Conservation (phyloP, 2,888 invertebrate species). For the Drosophila fungiperda region DNA sequence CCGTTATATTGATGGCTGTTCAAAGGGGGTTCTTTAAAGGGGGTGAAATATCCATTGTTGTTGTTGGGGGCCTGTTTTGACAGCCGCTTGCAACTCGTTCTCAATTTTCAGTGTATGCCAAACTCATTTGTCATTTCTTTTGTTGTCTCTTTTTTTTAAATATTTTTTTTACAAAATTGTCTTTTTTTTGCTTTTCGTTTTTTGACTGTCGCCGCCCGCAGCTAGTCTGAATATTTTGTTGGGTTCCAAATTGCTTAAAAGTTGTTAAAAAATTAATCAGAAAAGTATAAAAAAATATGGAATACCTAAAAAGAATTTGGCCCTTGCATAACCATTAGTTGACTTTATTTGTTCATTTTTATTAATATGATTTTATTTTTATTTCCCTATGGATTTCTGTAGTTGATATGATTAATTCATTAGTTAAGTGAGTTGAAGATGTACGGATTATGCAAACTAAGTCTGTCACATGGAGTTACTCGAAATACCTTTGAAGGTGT, state of each 20-base stretch:
- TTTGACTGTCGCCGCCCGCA: constrained; percentile 52
- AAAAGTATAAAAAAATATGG: neutral
- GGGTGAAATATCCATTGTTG: neutral
- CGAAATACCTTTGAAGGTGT: constrained; percentile 5
- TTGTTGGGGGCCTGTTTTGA: constrained; percentile 34
- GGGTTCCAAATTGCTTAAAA: constrained; percentile 20
- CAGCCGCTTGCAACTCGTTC: constrained; percentile 40
- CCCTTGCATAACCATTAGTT: constrained; percentile 51
- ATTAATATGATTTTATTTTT: neutral
- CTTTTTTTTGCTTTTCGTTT: constrained; percentile 7
- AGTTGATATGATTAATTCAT: constrained; percentile 63
- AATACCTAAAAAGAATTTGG: constrained; percentile 3
- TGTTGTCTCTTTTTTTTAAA: constrained; percentile 4
- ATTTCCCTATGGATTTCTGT: constrained; percentile 23
- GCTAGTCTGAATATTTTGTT: constrained; percentile 25
- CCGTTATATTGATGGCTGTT: too few relatives aligned
- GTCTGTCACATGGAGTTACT: neutral
- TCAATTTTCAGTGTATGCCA: constrained; percentile 29
- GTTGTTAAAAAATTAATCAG: constrained; percentile 47
- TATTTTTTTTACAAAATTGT: constrained; percentile 8
- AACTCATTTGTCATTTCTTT: constrained; percentile 56
- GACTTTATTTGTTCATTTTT: constrained; percentile 4
- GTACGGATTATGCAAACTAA: constrained; percentile 38
- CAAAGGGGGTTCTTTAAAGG: constrained; percentile 24
- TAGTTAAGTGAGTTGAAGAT: constrained; percentile 33